Base-by-base conservation (phyloP, 2,113 vertebrate genomes). In the Chloroceryle aenea region DNA sequence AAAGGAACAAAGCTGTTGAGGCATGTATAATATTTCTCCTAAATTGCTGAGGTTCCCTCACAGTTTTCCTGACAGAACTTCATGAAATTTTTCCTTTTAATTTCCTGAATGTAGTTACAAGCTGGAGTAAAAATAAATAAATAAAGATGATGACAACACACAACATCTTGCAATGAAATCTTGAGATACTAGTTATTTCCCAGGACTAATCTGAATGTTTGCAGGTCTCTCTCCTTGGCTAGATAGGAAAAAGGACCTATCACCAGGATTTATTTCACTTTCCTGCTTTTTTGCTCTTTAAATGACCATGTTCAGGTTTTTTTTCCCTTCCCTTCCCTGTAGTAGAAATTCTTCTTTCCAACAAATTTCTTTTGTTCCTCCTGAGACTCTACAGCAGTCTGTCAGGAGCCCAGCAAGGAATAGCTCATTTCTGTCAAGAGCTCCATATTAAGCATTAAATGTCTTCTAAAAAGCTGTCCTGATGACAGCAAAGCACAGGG, bases 371-470 rank as follows among this genome's bases (percentile, higher is more conserved):
- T 98, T 96, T 93, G 63, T 95, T 97, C 94, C 93, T 90, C 83
- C 27, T 11, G 95, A 97, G 97, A 81, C 43, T 90, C 61, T 89
- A 76, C 89, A 85, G 87, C 91, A 95, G 90, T 72, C 93, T 97
- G 95, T 97, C 97, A 96, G 94, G 45, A 96, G 90, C 93, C 81
- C 92, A 85, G 95, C 86, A 81, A 89, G 90, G 93, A 97, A 93
- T 53, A 94, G 85, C 78, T 95, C 93, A 87, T 95, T 97, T 97
- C 97, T 97, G 97, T 97, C 95, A 93, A 90, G 90, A 94, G 94
- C 73, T 95, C 83, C 82, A 8, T 72, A 88, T 93, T 96, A 96
- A 81, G 86, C 50, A 95, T 82, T 93, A 92, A 88, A 94, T 63
- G 80, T 89, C 90, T 95, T 91, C 93, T 89, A 92, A 96, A 87